Percentiles rank a stretch among this genome's conserved stretches.
Conservation (phyloP, 2,888 invertebrate species). For the Diogma glabrata region DNA sequence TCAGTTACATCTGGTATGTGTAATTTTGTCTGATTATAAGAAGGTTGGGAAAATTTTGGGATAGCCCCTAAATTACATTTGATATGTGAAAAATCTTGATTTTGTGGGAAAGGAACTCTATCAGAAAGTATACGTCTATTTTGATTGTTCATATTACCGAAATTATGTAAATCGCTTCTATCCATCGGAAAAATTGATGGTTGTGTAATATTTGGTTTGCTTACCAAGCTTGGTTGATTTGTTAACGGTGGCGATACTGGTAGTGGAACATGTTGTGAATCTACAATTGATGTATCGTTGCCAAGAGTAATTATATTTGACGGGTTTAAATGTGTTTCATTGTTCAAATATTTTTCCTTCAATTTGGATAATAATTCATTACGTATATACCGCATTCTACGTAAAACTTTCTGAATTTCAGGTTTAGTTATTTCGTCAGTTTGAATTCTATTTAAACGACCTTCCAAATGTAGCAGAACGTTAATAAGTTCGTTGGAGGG, state of each 20-base stretch:
- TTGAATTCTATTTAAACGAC: background rate
- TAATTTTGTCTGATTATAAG: background rate
- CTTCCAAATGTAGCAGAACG: background rate
- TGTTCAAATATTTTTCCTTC: background rate
- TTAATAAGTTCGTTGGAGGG: background rate
- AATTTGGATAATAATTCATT: background rate
- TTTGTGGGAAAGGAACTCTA: too few species aligned
- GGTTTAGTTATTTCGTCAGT: background rate
- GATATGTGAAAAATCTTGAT: too few species aligned
- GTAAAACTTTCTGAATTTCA: conserved; percentile 1
- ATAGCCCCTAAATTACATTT: too few species aligned
- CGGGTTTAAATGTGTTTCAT: background rate
- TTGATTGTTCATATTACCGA: too few species aligned
- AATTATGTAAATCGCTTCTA: too few species aligned
- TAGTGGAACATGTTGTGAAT: too few species aligned
- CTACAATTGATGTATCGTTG: too few species aligned
- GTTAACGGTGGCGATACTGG: background rate
- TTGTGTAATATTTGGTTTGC: background rate
- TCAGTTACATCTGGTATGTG: too few species aligned
- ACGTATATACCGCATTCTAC: background rate
- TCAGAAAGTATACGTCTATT: too few species aligned
- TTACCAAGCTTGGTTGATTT: background rate
- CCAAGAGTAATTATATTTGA: background rate
- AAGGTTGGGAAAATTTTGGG: background rate
- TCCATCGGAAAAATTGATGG: too few species aligned